Percentiles rank a stretch among this genome's conserved stretches.
Evolutionary conservation across 2,113 vertebrate genomes (phyloP).

Genomic region (Prolemur simus): DNA sequence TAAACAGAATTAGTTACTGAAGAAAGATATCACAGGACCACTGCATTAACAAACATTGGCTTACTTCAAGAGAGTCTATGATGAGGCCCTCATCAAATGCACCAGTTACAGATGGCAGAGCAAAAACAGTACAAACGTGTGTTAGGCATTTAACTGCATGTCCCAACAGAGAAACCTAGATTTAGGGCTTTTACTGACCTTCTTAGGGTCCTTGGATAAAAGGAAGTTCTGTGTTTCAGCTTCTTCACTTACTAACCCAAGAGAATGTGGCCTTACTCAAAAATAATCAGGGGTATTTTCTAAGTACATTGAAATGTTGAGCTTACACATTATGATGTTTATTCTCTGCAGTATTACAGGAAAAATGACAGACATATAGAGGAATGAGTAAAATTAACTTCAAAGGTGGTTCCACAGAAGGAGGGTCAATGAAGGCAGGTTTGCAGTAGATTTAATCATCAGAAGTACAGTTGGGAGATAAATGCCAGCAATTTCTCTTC

Average conservation of each 20-base stretch:
- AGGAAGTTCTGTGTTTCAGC: not conserved
- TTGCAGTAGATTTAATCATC: not conserved
- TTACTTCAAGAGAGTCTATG: not conserved
- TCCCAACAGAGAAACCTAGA: not conserved
- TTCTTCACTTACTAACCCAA: not conserved
- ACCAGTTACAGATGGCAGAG: not conserved
- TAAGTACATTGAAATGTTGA: not conserved
- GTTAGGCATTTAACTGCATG: not conserved
- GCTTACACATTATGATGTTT: not conserved
- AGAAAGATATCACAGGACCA: not conserved
- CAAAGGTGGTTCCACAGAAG: not conserved
- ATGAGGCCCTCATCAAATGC: not conserved
- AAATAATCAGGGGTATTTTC: not conserved
- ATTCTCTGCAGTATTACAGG: not conserved
- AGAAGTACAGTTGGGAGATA: not conserved
- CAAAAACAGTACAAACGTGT: accelerated
- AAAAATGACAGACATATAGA: not conserved
- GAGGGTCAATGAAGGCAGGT: not conserved
- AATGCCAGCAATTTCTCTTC: not conserved
- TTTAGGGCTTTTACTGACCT: not conserved
- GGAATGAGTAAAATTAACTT: not conserved
- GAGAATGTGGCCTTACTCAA: not conserved
- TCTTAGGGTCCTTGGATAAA: not conserved
- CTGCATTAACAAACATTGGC: not conserved
- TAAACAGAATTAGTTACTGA: not conserved